Evolutionary conservation across 1,140 invertebrate genomes (phyloP).

Genomic region (Caenorhabditis latens): DNA sequence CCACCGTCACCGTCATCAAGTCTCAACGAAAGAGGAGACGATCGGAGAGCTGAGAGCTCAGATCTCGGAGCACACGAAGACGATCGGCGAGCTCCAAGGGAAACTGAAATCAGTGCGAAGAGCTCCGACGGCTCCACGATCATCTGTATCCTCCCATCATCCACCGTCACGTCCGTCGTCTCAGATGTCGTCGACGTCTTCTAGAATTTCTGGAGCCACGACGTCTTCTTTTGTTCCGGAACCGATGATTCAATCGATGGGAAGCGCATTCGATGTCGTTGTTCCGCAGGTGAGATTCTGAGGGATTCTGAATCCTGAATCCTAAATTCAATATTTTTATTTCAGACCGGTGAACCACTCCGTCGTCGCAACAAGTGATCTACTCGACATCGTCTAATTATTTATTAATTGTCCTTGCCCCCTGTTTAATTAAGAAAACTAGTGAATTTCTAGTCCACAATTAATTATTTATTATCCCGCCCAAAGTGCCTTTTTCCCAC

Average conservation of each 20-base stretch:
- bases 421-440: too few species aligned
- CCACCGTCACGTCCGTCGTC: slow-evolving; percentile 1
- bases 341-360: too few species aligned
- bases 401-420: too few species aligned
- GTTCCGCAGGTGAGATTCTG: slow-evolving; percentile 19
- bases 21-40: not conserved
- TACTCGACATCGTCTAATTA: too few species aligned
- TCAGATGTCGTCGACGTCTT: not conserved
- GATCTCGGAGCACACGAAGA: not conserved
- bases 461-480: too few species aligned
- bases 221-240: slow-evolving; percentile 32
- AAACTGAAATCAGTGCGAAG: not conserved
- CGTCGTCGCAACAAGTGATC: too few species aligned
- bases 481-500: too few species aligned
- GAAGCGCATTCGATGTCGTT: slow-evolving; percentile 15
- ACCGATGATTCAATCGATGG: not conserved
- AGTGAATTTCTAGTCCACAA: too few species aligned
- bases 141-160: not conserved
- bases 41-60: not conserved
- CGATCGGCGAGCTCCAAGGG: not conserved
- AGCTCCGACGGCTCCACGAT: too few species aligned
- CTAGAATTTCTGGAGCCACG: not conserved
- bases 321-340: too few species aligned
- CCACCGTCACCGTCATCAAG: not conserved
- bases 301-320: not conserved